These are phyloP conservation scores for Trichogramma pretiosum DNA, from an alignment of 1,140 invertebrate genomes.

Conservation along the genomic window DNA sequence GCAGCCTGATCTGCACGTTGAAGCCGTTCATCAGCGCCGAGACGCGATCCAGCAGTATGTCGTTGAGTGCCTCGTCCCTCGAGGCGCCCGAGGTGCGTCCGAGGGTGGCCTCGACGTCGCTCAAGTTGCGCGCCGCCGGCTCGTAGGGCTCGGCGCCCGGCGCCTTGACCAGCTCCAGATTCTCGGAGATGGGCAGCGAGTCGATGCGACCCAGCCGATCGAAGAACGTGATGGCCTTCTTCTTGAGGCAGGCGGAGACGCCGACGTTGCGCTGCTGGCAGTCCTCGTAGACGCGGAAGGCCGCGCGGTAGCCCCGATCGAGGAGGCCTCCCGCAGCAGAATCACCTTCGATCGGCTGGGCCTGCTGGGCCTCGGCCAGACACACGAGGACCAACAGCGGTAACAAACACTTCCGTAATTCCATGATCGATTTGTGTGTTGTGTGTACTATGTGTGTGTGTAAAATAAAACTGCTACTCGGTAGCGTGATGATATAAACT, in stretches of 20 bases:
- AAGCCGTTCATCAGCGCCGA: constrained; percentile 63
- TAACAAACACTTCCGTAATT: constrained; percentile 30
- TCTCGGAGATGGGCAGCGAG: constrained; percentile 55
- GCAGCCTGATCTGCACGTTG: constrained; percentile 63
- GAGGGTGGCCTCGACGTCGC: constrained; percentile 57
- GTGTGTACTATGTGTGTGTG: background rate
- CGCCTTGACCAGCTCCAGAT: constrained; percentile 51
- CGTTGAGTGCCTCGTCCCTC: constrained; percentile 56
- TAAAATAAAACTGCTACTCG: too few relatives aligned
- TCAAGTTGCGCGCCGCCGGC: constrained; percentile 43
- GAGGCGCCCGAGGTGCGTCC: constrained; percentile 51
- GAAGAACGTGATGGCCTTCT: constrained; percentile 67
- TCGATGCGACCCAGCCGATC: constrained; percentile 62
- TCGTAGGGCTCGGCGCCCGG: constrained; percentile 19
- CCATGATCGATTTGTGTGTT: constrained; percentile 22
- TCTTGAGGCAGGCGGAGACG: constrained; percentile 65
- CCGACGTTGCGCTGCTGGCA: constrained; percentile 43
- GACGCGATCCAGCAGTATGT: constrained; percentile 61
- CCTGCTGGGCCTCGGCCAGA: constrained; percentile 15
- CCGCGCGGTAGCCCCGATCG: constrained; percentile 37
- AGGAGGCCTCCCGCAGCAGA: constrained; percentile 29
- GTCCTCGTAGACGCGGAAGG: constrained; percentile 41
- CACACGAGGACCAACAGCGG: constrained; percentile 23
- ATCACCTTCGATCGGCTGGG: too few relatives aligned
- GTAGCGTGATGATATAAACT: too few relatives aligned